These are phyloP conservation scores for Benthosema pterotum DNA, from an alignment of 2,797 vertebrate genomes.

Conservation along the genomic window DNA sequence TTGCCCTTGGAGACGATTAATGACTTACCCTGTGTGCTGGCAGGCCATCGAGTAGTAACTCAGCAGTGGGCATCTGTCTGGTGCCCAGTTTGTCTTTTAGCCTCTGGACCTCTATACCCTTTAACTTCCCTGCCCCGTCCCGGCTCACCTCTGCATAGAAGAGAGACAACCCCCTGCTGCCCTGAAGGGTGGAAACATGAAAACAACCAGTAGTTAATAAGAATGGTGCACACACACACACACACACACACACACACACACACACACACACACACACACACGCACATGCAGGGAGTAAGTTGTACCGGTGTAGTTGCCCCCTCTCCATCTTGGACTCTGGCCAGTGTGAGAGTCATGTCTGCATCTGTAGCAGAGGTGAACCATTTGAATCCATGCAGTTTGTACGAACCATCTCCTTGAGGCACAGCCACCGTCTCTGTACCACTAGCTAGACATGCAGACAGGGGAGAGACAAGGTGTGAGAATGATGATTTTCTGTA, in stretches of 20 bases:
- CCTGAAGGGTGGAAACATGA: conserved; percentile 59
- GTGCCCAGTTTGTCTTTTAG: conserved; percentile 92
- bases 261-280: too few species aligned
- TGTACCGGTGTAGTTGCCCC: conserved; percentile 75
- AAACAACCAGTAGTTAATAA: background rate
- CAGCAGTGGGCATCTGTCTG: conserved; percentile 87
- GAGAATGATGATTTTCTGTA: background rate
- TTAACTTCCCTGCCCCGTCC: conserved; percentile 77
- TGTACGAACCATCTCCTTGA: conserved; percentile 81
- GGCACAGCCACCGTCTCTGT: conserved; percentile 85
- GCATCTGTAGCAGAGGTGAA: conserved; percentile 90
- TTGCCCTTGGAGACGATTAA: background rate
- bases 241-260: too few species aligned
- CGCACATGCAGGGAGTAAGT: background rate
- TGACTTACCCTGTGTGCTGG: conserved; percentile 76
- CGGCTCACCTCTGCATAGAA: conserved; percentile 83
- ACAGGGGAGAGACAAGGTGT: conserved; percentile 12
- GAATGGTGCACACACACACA: background rate
- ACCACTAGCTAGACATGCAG: conserved; percentile 67
- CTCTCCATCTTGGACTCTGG: conserved; percentile 72
- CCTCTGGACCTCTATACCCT: conserved; percentile 84
- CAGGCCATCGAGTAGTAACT: conserved; percentile 85
- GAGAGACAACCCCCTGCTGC: conserved; percentile 83
- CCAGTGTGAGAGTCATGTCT: conserved; percentile 86
- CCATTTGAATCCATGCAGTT: conserved; percentile 89